phyloP scores from a whole-genome alignment of 2,113 vertebrate species.

The Halcyon senegalensis region DNA sequence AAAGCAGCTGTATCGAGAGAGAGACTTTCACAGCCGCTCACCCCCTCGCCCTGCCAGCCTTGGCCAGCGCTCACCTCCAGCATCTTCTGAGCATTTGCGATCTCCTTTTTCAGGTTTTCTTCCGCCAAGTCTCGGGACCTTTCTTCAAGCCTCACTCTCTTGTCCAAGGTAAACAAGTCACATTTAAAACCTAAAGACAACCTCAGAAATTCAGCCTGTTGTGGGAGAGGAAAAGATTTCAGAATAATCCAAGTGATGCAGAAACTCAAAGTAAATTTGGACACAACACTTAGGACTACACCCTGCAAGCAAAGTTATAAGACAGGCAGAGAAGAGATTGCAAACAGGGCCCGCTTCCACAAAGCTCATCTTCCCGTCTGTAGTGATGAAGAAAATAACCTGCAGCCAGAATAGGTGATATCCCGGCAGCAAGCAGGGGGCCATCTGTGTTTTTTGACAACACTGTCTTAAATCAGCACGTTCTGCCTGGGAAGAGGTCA shows the following conservation, averaged over 20 bases:
- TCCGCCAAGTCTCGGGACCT: slow-evolving; percentile 93
- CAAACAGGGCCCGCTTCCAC: not conserved
- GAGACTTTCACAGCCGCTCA: accelerated
- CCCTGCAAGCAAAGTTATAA: not conserved
- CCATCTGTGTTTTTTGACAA: slow-evolving; percentile 33
- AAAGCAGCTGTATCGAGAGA: accelerated
- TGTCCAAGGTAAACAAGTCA: slow-evolving; percentile 96
- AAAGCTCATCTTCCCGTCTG: not conserved
- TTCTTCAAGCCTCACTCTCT: slow-evolving; percentile 91
- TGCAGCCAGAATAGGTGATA: not conserved
- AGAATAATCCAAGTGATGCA: not conserved
- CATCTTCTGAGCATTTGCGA: slow-evolving; percentile 87
- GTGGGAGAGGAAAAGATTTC: not conserved
- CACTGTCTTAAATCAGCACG: not conserved
- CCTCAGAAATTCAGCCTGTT: slow-evolving; percentile 92
- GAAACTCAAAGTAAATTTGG: not conserved
- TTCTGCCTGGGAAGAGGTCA: not conserved
- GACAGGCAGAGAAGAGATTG: not conserved
- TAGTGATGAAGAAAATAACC: not conserved
- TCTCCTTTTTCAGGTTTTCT: slow-evolving; percentile 91
- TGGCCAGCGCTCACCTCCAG: slow-evolving; percentile 79
- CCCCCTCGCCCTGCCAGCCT: not conserved
- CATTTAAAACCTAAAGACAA: slow-evolving; percentile 95
- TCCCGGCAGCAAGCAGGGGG: not conserved
- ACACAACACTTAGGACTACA: not conserved